phyloP scores from a whole-genome alignment of 2,888 invertebrate species.

The Metopia argyrocephala region DNA sequence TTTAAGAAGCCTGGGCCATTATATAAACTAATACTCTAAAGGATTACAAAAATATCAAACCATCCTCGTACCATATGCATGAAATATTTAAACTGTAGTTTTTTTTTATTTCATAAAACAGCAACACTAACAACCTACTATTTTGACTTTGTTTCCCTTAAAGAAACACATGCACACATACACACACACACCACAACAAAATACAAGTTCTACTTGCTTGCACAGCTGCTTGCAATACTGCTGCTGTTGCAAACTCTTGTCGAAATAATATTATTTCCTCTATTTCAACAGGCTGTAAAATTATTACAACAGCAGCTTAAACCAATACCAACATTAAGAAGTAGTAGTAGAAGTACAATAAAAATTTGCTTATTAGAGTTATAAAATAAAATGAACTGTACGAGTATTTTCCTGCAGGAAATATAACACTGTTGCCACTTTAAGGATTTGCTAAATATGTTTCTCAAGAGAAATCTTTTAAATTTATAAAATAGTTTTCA shows the following conservation, averaged over 20 bases:
- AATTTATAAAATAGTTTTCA: too few species aligned
- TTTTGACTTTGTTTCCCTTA: background rate
- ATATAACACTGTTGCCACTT: background rate
- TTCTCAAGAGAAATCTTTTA: too few species aligned
- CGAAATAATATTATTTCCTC: slow-evolving; percentile 39
- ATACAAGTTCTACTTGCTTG: background rate
- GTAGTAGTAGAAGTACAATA: background rate
- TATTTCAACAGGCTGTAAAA: slow-evolving; percentile 12
- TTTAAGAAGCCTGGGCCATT: too few species aligned
- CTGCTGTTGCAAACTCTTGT: slow-evolving; percentile 19
- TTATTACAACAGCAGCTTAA: background rate
- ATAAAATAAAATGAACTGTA: background rate
- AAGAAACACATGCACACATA: background rate
- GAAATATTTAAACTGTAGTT: background rate
- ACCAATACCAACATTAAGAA: background rate
- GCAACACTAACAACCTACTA: background rate
- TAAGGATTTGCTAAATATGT: too few species aligned
- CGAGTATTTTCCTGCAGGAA: too few species aligned
- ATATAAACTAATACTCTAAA: too few species aligned
- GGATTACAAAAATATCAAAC: too few species aligned
- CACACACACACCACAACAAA: background rate
- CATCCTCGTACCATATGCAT: too few species aligned
- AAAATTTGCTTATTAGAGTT: background rate
- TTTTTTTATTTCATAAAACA: too few species aligned
- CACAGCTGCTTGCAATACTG: background rate